phyloP scores from a whole-genome alignment of 92 coral and sea anemone genomes.

The Isaurus tuberculatus region DNA sequence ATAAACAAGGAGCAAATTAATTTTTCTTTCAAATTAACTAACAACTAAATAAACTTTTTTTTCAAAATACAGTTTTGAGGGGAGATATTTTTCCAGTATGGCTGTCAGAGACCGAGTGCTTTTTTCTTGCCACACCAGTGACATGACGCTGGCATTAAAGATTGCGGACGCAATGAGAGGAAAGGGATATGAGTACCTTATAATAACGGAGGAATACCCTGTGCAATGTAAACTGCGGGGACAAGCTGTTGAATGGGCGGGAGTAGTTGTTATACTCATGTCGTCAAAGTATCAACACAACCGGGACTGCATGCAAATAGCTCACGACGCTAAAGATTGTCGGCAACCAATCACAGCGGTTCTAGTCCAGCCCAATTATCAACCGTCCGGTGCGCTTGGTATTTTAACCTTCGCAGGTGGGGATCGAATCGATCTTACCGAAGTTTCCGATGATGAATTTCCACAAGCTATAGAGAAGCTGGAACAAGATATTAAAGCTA shows the following conservation, averaged over 20 bases:
- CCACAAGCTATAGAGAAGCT: conserved; percentile 22
- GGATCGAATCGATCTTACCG: conserved; percentile 31
- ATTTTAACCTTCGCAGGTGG: conserved; percentile 41
- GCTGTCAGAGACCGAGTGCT: conserved; percentile 27
- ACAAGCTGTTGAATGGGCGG: conserved; percentile 44
- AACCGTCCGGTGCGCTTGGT: conserved; percentile 31
- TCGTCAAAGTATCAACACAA: conserved; percentile 44
- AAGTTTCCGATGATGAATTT: conserved; percentile 9
- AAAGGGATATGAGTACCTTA: conserved; percentile 19
- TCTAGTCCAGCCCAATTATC: conserved; percentile 38
- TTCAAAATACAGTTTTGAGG: background rate
- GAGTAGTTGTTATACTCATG: conserved; percentile 21
- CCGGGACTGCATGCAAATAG: conserved; percentile 30
- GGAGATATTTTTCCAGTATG: conserved; percentile 1
- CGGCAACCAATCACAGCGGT: conserved; percentile 44
- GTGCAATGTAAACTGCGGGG: conserved; percentile 28
- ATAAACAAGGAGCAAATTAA: background rate
- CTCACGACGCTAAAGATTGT: conserved; percentile 37
- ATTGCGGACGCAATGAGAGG: conserved; percentile 10
- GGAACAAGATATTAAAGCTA: conserved; percentile 18
- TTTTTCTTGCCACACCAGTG: conserved; percentile 37
- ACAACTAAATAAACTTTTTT: background rate
- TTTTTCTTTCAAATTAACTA: background rate
- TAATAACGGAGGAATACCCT: conserved; percentile 29
- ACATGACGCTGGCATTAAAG: conserved; percentile 32